Conservation (phyloP, 37 sponge, comb jelly and placozoan genomes). For the Oscarella lobularis region DNA sequence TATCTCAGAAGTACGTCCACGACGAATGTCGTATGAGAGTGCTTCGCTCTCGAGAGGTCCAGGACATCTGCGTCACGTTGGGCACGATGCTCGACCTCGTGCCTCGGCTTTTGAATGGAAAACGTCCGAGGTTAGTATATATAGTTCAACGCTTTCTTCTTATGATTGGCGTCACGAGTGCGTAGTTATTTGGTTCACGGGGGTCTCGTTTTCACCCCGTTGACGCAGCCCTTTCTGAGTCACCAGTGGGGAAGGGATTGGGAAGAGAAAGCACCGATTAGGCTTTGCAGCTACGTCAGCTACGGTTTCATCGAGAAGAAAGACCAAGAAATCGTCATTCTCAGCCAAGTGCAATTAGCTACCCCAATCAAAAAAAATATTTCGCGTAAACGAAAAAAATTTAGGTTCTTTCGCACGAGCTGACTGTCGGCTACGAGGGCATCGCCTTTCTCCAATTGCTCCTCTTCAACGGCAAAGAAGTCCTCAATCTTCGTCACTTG, state of each 20-base stretch:
- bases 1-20: not conserved
- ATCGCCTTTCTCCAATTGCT: not conserved
- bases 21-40: not conserved
- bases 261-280: not conserved
- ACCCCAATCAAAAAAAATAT: no score
- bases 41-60: not conserved
- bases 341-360: not conserved
- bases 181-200: slow-evolving; percentile 1
- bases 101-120: not conserved
- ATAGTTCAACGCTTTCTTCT: no score
- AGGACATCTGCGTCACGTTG: not conserved
- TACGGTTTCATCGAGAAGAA: not conserved
- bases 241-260: slow-evolving; percentile 1
- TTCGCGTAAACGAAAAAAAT: not conserved
- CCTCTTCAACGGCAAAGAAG: not conserved
- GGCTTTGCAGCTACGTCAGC: not conserved
- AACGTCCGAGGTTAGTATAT: not conserved
- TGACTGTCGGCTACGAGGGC: not conserved
- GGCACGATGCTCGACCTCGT: not conserved
- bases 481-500: not conserved
- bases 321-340: not conserved
- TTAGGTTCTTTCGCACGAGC: not conserved
- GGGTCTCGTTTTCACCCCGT: not conserved
- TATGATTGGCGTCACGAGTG: not conserved
- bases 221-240: not conserved